Evolutionary conservation across 2,888 invertebrate species (phyloP), one percentile per base, ranked within the genome.

Genomic region (Diloba caeruleocephala): DNA sequence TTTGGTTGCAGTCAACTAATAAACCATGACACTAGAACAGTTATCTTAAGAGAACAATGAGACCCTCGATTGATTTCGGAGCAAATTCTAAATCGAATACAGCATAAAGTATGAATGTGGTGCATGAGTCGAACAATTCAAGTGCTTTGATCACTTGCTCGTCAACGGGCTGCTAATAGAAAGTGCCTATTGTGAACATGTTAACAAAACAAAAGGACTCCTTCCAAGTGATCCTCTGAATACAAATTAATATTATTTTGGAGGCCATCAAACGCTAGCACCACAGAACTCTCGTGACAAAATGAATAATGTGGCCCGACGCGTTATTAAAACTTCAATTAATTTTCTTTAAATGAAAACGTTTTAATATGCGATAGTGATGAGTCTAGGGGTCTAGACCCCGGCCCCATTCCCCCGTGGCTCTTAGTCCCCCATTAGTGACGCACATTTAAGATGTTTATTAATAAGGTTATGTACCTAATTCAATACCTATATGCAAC

Each of bases 241-340:
- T 19, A 28, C 21, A 34, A n/a, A 46, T 41, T 14, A 25, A 32
- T 32, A 23, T 62, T 39, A 12, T 6, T 31, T 23, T n/a, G 7
- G 17, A 13, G 38, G 14, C 14, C 50, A 34, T 28, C 38, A 29
- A 42, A 49, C 41, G 38, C 15, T 17, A 28, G 14, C n/a, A n/a
- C 26, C 38, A 13, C 31, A 46, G 39, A 39, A 23, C 50, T 48
- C 41, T 59, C n/a, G n/a, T 54, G 66, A 59, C 63, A 63, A 32
- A 53, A 66, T 66, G 69, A 63, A 56, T 50, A 71, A 69, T 71
- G 66, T 66, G 50, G 34, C 39, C 44, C 51, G 14, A 39, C 38
- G 50, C 49, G 43, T 68, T 77, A 77, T 79, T 73, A 76, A 79
- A 81, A 77, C 74, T 76, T 73, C 71, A 76, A 79, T 76, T 78